Base-by-base conservation (phyloP, 1,140 invertebrate species). In the Hypothenemus hampei region DNA sequence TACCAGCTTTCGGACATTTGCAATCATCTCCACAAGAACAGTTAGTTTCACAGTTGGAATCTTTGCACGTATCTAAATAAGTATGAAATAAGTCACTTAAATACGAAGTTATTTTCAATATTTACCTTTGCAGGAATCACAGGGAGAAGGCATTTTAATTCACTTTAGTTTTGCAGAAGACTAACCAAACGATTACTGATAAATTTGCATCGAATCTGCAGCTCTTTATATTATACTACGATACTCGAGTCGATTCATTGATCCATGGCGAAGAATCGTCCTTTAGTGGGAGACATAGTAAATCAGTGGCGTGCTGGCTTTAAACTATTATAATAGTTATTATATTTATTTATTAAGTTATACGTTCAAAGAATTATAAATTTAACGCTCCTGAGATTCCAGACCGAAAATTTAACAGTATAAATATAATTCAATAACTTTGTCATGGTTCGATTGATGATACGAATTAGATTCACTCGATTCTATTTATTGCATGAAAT, bases 1-100 rank as follows among this genome's bases (percentile, higher is more conserved):
- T 31, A 3, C 26, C 10, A 13, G 19, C 24, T 8, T 15, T 5
- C 8, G 5, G 18, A 58, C 70, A 72, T 58, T 66, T 65, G 59
- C 69, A 71, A 20, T 67, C 46, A 23, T 59, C 58, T 37, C 64
- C 69, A 31, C 68, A 69, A 49, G 66, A 69, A 62, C 67, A 70
- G 20, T 62, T 65, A 10, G 45, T 48, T 2, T 61, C 61, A 50
- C 68, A 70, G 21, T 65, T 59, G 11, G 61, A 59, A 31, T 65
- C 61, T 11, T 45, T 46, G 49, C 65, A 67, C 23, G 63, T 64
- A 10, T 65, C 63, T 67, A 35, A 11, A 64, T 58, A 49, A n/a
- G n/a, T n/a, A n/a, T n/a, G n/a, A n/a, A n/a, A n/a, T n/a, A n/a
- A n/a, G n/a, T n/a, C n/a, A n/a, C n/a, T n/a, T n/a, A n/a, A n/a